Base-by-base conservation (phyloP, 2,113 vertebrate genomes). In the Salvator merianae region DNA sequence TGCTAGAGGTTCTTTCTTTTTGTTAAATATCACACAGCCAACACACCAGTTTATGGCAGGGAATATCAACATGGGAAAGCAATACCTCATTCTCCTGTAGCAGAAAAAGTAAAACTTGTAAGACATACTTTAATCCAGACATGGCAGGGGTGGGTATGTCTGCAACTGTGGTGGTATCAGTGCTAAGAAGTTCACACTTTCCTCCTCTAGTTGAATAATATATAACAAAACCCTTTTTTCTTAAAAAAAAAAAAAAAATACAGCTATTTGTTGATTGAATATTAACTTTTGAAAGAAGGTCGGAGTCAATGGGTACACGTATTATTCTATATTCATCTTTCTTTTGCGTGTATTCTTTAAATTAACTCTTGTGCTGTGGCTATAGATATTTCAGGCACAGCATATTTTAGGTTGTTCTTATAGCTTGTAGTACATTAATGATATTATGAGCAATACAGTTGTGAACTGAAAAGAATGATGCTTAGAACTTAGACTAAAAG, bases 1-100 rank as follows among this genome's bases (percentile, higher is more conserved):
- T 73, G 83, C 73, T 85, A 79, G 68, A 73, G 32, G 83, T 79
- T 85, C 69, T 79, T 85, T 85, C 77, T 79, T 85, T 79, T 79
- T 85, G 77, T 79, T 73, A 85, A 79, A 73, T 65, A 85, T 85
- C 83, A 79, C 83, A 85, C 82, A 79, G 69, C 65, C 55, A 50
- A 65, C 69, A 50, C 68, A 73, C 55, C 8, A 72, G 24, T 62
- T 40, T 84, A 79, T 73, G 68, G 72, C 76, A 65, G 63, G 77
- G 68, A 72, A 79, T 55, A 50, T 65, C 76, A 72, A 36, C 30
- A 34, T 7, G 65, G 53, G 82, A 59, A 84, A 79, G 83, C 65
- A 38, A 85, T 85, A 85, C 69, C 68, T 84, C 55, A 18, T 84
- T 72, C 68, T 85, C 55, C 68, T 30, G 14, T 62, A 65, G 47